Base-by-base conservation (phyloP, 2,113 vertebrate species). In the Istiophorus platypterus region DNA sequence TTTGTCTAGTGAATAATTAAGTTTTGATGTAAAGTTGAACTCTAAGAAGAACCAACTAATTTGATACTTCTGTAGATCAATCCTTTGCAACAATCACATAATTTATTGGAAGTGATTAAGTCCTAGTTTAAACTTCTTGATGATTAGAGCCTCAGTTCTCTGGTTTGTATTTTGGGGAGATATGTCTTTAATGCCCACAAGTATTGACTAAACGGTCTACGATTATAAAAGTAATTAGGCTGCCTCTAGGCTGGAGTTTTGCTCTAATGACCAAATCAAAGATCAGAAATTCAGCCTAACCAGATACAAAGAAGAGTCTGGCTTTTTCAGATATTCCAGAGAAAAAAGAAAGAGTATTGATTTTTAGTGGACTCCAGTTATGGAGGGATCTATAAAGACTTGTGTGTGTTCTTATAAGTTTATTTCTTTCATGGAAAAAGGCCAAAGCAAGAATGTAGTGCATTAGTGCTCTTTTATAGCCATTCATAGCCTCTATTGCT, bases 341-440 rank as follows among this genome's bases (percentile, higher is more conserved):
- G 12, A 62, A 29, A 29, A 59, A 64, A 52, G 34, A 68, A 17
- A 31, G 24, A 20, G 0, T 64, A 87, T 90, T 66, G 86, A 90
- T 84, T 87, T 81, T 64, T 54, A 7, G 45, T 34, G 51, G 67
- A 73, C 52, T 78, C 71, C 80, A 76, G 68, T 69, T 69, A 78
- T 73, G 71, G 41, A 1, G 20, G 13, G 62, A 88, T 90, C 82
- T 76, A 84, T 87, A 85, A 82, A 84, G 70, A 86, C 61, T 79
- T 76, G 67, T 85, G 69, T 83, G 65, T 72, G 66, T 59, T 82
- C 82, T 85, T 78, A 79, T 71, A 57, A 37, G 42, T 85, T 84
- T 68, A 84, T 81, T 78, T 75, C 29, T 78, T 89, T 78, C 2
- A 71, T 81, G 85, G 78, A 76, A 81, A 78, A 76, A 68, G 73